Conservation (phyloP, 2,113 vertebrate genomes). For the Coptodon bakossiorum region DNA sequence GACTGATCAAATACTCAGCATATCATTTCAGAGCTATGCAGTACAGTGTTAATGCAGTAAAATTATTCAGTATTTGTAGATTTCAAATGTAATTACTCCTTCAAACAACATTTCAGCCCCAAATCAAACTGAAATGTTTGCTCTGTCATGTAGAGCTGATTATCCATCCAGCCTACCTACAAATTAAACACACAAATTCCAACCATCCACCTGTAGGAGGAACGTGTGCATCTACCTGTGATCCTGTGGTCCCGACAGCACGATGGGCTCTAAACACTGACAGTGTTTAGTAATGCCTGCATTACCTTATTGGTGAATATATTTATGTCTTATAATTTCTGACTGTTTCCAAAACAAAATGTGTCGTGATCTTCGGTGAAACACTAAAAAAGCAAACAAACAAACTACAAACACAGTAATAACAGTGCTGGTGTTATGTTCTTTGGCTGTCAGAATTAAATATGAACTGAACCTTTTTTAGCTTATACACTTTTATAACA, state of each 20-base stretch:
- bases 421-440: background rate
- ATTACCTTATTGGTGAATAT: background rate
- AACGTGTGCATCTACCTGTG: background rate
- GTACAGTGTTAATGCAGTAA: background rate
- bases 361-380: background rate
- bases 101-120: background rate
- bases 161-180: background rate
- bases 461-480: background rate
- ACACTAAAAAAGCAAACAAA: background rate
- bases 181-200: background rate
- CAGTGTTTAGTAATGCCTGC: background rate
- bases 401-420: background rate
- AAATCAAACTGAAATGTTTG: rapidly evolving
- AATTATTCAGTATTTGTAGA: background rate
- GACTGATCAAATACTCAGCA: background rate
- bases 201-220: background rate
- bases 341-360: background rate
- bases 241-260: background rate
- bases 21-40: background rate
- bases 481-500: background rate
- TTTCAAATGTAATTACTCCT: background rate
- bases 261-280: background rate
- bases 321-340: background rate
- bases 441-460: background rate
- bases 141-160: background rate